Evolutionary conservation across 2,113 vertebrate genomes (phyloP).

Genomic region (Festucalex cinctus): DNA sequence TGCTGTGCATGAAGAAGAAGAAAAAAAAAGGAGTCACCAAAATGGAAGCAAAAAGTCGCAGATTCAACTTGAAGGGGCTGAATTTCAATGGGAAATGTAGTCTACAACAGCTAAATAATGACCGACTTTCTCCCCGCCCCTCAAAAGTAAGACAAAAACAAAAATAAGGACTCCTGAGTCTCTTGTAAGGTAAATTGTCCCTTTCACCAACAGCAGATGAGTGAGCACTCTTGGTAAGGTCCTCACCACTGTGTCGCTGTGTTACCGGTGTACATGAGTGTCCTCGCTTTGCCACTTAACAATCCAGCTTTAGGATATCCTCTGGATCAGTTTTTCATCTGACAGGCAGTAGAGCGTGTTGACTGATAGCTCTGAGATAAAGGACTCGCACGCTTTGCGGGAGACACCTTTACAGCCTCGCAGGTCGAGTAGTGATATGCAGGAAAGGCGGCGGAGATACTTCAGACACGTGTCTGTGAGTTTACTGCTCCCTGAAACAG

Average conservation of each 20-base stretch:
- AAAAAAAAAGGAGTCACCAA: constrained; percentile 11
- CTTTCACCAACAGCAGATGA: constrained; percentile 29
- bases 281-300: constrained; percentile 22
- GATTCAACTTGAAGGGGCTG: constrained; percentile 6
- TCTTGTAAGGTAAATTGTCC: constrained; percentile 35
- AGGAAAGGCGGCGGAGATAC: constrained; percentile 88
- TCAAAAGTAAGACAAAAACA: constrained; percentile 30
- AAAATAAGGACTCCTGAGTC: constrained; percentile 55
- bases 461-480: constrained; percentile 90
- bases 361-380: constrained; percentile 95
- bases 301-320: constrained; percentile 83
- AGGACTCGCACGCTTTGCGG: constrained; percentile 91
- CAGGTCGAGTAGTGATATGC: constrained; percentile 88
- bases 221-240: constrained; percentile 29
- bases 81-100: constrained; percentile 30
- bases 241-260: constrained; percentile 18
- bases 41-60: constrained; percentile 15
- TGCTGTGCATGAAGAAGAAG: constrained; percentile 37
- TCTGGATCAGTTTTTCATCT: constrained; percentile 98
- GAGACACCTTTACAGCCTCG: constrained; percentile 92
- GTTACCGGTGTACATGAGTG: constrained; percentile 25
- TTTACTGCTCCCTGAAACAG: constrained; percentile 87
- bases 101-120: constrained; percentile 23
- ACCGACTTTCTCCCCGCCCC: constrained; percentile 19
- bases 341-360: constrained; percentile 96